Conservation (phyloP, 2,113 vertebrate genomes). For the Suncus etruscus region DNA sequence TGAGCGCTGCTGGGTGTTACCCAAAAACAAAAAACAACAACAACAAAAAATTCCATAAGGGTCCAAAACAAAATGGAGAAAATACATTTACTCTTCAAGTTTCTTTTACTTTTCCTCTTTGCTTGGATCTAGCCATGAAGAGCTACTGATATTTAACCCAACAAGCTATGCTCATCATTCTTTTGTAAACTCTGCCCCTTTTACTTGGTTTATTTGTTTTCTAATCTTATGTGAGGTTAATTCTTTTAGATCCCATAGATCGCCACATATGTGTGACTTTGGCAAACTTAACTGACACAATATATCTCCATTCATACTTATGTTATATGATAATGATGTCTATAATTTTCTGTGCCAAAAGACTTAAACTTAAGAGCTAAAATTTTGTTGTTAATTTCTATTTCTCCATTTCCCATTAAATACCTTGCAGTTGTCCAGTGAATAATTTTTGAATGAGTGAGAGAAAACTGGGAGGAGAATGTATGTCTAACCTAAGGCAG, state of each 20-base stretch:
- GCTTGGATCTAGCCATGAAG: neutral
- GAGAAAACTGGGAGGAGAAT: neutral
- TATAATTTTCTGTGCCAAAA: neutral
- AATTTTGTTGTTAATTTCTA: neutral
- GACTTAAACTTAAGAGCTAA: neutral
- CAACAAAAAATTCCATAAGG: too few species aligned
- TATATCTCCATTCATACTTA: neutral
- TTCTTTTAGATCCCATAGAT: neutral
- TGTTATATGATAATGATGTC: neutral
- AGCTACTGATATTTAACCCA: neutral
- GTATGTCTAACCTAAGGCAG: neutral
- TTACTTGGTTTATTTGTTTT: neutral
- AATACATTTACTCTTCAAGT: neutral
- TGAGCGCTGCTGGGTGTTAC: too few species aligned
- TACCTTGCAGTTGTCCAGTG: conserved; percentile 16
- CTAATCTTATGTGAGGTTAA: conserved; percentile 9
- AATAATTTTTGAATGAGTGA: conserved; percentile 38
- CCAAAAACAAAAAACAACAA: too few species aligned
- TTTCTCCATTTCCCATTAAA: conserved; percentile 20
- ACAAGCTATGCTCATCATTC: neutral
- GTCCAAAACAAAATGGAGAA: too few species aligned
- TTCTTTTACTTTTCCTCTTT: neutral
- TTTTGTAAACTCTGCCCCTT: neutral
- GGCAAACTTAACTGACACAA: neutral
- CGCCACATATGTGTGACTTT: conserved; percentile 5